Base-by-base conservation (phyloP, 2,797 vertebrate genomes). In the Holocentrus rufus region DNA sequence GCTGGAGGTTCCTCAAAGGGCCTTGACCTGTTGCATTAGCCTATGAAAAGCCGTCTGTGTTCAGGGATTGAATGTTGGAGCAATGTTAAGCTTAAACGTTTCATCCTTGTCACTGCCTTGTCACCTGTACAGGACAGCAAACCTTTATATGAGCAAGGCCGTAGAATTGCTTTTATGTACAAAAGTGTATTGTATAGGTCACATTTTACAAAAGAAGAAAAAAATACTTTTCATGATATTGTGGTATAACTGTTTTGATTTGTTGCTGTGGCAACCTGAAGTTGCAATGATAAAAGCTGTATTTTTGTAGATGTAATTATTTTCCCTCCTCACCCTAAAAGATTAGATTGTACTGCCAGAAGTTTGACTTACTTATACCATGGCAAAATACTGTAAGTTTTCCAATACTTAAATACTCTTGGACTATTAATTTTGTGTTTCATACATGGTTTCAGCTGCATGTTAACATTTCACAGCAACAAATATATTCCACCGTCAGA, bases 131-230 rank as follows among this genome's bases (percentile, higher is more conserved):
- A 85, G 89, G 86, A 91, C 80, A 77, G 78, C 53, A 66, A 84
- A 82, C 77, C 74, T 85, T 76, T 88, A 86, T 79, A 78, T 70
- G 78, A 89, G 61, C 86, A 81, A 88, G 88, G 87, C 88, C 79
- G 81, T 89, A 83, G 78, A 88, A 76, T 81, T 81, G 79, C 82
- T 88, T 84, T 72, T 88, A 79, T 88, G 87, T 87, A 79, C 81
- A 90, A 87, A 90, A 85, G 81, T 91, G 87, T 86, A 89, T 88
- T 90, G 78, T 88, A 91, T 86, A 92, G 90, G 84, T 87, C 90
- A 92, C 80, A 80, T 88, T 91, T 85, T 88, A 88, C 54, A 62
- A 76, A 84, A 76, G 82, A 65, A 65, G 78, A 68, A 49, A 59
- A 76, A 83, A 65, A 65, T 79, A 68, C 82, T 76, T 85, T 90